Evolutionary conservation across 2,888 invertebrate species (phyloP).

Genomic region (Rosalia funebris): DNA sequence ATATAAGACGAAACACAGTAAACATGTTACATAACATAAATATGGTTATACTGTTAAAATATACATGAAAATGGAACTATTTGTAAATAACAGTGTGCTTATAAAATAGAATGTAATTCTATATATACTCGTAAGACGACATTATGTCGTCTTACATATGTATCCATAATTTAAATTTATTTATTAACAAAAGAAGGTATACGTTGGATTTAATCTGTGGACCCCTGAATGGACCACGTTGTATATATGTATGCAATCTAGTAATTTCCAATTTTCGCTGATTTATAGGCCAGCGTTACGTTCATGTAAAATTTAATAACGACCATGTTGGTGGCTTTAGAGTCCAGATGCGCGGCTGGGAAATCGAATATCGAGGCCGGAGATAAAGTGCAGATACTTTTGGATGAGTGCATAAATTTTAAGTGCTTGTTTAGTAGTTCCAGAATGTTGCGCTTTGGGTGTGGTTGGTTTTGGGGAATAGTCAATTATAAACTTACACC

Average conservation of each 20-base stretch:
- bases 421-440: slow-evolving; percentile 7
- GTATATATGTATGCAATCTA: slow-evolving; percentile 32
- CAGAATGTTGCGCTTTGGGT: not conserved
- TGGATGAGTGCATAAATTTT: slow-evolving; percentile 22
- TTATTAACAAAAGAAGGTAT: too few species aligned
- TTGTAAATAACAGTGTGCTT: too few species aligned
- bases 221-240: not conserved
- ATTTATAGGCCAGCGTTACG: slow-evolving; percentile 52
- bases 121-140: too few species aligned
- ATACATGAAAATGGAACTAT: too few species aligned
- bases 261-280: slow-evolving; percentile 56
- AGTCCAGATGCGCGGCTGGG: slow-evolving; percentile 44
- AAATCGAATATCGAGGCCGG: slow-evolving; percentile 35
- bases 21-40: too few species aligned
- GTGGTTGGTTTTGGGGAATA: not conserved
- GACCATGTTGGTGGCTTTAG: slow-evolving; percentile 48
- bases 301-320: slow-evolving; percentile 58
- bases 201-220: too few species aligned
- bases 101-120: too few species aligned
- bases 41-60: too few species aligned
- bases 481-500: slow-evolving; percentile 3
- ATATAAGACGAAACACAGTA: too few species aligned
- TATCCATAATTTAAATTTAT: too few species aligned
- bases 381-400: slow-evolving; percentile 29
- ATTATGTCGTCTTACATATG: too few species aligned